These are phyloP conservation scores for Caenorhabditis panamensis DNA, from an alignment of 2,888 invertebrate species.

Conservation along the genomic window DNA sequence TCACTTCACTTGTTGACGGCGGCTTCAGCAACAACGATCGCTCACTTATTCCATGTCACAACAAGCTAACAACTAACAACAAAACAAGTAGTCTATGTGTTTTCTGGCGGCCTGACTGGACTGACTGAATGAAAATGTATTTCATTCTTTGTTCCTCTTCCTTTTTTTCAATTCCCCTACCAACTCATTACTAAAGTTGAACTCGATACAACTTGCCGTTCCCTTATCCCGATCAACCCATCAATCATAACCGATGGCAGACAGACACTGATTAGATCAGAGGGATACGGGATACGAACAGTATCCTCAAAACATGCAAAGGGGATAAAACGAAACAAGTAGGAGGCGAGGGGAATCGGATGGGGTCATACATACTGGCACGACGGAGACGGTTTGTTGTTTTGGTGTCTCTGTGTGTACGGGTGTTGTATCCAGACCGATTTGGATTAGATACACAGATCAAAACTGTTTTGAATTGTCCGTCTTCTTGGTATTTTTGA, in stretches of 20 bases:
- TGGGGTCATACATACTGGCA: slow-evolving; percentile 47
- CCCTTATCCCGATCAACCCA: slow-evolving; percentile 17
- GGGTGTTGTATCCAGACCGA: slow-evolving; percentile 35
- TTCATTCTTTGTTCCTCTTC: not conserved
- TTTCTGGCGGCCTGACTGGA: not conserved
- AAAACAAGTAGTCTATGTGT: slow-evolving; percentile 16
- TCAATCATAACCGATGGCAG: slow-evolving; percentile 40
- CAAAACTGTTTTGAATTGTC: slow-evolving; percentile 13
- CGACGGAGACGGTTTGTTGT: slow-evolving; percentile 50
- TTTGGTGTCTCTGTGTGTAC: slow-evolving; percentile 3
- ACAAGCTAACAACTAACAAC: slow-evolving; percentile 14
- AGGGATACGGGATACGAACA: slow-evolving; percentile 45
- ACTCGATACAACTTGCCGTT: not conserved
- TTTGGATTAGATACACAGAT: slow-evolving; percentile 22
- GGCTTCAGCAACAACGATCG: slow-evolving; percentile 9
- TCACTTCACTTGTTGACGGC: not conserved
- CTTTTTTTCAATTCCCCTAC: not conserved
- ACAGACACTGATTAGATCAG: slow-evolving; percentile 32
- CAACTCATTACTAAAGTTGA: not conserved
- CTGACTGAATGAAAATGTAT: not conserved
- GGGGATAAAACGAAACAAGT: slow-evolving; percentile 35
- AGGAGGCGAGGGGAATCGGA: slow-evolving; percentile 14
- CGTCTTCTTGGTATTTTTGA: too few species aligned
- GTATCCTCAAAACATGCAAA: slow-evolving; percentile 42
- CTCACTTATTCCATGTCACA: slow-evolving; percentile 28